Percentiles rank a stretch among this genome's conserved stretches.
Conservation (phyloP, 2,888 invertebrate species). For the Operophtera brumata region DNA sequence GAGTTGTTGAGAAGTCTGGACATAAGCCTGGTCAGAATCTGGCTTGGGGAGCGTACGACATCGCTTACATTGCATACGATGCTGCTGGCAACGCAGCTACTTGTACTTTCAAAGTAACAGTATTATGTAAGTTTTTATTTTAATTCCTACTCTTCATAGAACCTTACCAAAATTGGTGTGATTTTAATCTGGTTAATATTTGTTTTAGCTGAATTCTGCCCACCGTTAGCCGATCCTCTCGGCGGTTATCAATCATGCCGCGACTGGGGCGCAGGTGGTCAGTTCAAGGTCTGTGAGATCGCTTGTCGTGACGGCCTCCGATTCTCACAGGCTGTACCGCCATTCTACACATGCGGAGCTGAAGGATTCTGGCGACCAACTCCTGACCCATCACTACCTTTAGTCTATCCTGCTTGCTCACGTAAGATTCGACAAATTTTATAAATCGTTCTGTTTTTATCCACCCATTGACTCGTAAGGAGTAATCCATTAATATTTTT, state of each 20-base stretch:
- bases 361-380: constrained; percentile 99
- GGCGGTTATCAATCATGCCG: constrained; percentile 96
- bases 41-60: constrained; percentile 94
- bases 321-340: constrained; percentile 96
- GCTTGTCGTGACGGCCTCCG: constrained; percentile 91
- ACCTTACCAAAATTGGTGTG: neutral
- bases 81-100: constrained; percentile 94
- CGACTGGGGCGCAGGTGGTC: constrained; percentile 97
- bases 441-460: neutral
- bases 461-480: constrained; percentile 3
- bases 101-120: constrained; percentile 94
- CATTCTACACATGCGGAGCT: constrained; percentile 98
- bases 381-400: constrained; percentile 86
- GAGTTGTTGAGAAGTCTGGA: constrained; percentile 90
- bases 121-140: constrained; percentile 84
- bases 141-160: neutral
- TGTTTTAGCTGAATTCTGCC: constrained; percentile 92
- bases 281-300: constrained; percentile 97
- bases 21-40: constrained; percentile 93
- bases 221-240: constrained; percentile 91
- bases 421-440: constrained; percentile 77
- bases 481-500: constrained; percentile 15
- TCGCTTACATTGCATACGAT: constrained; percentile 96
- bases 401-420: constrained; percentile 95
- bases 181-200: neutral